Evolutionary conservation across 2,797 vertebrate genomes (phyloP).

Genomic region (Pipistrellus pygmaeus): DNA sequence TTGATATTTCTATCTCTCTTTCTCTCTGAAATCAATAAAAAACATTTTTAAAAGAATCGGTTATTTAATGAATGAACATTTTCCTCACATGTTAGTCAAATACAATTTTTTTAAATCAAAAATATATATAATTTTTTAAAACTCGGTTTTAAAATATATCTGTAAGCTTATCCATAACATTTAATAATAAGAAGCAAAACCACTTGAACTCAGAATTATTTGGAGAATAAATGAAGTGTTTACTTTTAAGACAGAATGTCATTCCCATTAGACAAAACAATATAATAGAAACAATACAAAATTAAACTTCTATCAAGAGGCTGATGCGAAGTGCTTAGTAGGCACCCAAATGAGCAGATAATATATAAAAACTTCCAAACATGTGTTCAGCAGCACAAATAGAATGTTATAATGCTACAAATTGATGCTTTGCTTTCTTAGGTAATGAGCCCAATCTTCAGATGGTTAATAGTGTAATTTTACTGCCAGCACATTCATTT

Average conservation of each 20-base stretch:
- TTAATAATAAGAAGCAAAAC: conserved; percentile 37
- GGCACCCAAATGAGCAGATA: conserved; percentile 1
- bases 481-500: conserved; percentile 13
- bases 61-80: neutral
- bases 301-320: conserved; percentile 56
- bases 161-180: neutral
- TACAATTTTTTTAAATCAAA: conserved; percentile 10
- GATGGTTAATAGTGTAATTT: conserved; percentile 45
- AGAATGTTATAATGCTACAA: conserved; percentile 22
- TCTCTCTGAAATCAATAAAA: no score
- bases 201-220: conserved; percentile 51
- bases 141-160: conserved; percentile 39
- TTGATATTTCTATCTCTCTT: no score
- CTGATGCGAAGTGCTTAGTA: neutral
- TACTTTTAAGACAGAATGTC: conserved; percentile 65
- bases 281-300: conserved; percentile 63
- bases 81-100: conserved; percentile 15
- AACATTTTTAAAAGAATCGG: neutral
- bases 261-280: conserved; percentile 58
- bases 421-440: conserved; percentile 62
- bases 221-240: conserved; percentile 56
- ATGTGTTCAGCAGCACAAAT: neutral
- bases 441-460: conserved; percentile 54
- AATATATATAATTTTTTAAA: neutral
- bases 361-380: conserved; percentile 15